phyloP scores from a whole-genome alignment of 2,888 invertebrate species.

The Smittia sp. region DNA sequence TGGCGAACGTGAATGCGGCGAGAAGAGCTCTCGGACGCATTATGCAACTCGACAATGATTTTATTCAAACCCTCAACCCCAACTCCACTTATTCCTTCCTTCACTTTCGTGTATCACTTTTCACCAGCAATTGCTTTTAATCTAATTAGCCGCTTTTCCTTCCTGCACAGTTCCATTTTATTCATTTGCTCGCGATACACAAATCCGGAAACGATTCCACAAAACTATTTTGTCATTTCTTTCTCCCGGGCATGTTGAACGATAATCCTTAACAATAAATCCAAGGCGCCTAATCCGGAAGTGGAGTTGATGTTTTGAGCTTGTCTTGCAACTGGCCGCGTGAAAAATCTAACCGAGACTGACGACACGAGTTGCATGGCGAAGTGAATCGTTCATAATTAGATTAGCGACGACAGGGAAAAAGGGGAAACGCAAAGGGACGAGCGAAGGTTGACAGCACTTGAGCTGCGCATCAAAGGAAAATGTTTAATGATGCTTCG shows the following conservation, averaged over 20 bases:
- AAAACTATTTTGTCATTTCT: too few species aligned
- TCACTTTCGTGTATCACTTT: background rate
- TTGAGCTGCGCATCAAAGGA: background rate
- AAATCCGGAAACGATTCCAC: too few species aligned
- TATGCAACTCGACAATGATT: background rate
- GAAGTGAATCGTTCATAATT: background rate
- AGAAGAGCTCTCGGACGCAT: background rate
- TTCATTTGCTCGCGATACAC: too few species aligned
- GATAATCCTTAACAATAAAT: too few species aligned
- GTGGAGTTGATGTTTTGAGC: background rate
- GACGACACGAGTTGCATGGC: slow-evolving; percentile 5
- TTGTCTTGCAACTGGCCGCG: background rate
- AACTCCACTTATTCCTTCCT: too few species aligned
- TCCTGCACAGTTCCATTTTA: too few species aligned
- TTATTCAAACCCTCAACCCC: too few species aligned
- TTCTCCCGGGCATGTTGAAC: too few species aligned
- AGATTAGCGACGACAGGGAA: background rate
- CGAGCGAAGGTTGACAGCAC: background rate
- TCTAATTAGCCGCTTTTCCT: background rate
- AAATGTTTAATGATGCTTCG: background rate
- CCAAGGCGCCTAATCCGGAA: too few species aligned
- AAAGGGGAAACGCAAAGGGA: background rate
- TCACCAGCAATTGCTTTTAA: background rate
- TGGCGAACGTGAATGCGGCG: background rate
- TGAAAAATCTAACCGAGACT: background rate